Base-by-base conservation (phyloP, 2,113 vertebrate species). In the Prionailurus viverrinus region DNA sequence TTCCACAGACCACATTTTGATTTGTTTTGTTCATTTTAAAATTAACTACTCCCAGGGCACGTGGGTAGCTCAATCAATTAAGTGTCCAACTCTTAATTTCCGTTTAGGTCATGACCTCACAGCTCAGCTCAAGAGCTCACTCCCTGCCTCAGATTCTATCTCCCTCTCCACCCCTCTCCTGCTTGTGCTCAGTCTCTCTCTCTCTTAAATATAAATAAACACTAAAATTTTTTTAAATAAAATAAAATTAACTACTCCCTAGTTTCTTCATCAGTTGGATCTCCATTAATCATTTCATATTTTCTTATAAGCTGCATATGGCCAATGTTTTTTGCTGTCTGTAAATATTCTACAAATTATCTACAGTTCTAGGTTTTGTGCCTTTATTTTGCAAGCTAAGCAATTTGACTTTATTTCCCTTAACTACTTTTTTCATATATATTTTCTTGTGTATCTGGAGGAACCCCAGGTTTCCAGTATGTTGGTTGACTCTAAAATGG, bases 371-470 rank as follows among this genome's bases (percentile, higher is more conserved):
- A 31, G 53, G 23, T 83, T 82, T 97, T 65, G 71, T 33, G 31
- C 13, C 33, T 63, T 45, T 84, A 80, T 68, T 63, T 88, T 19
- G 5, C 80, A 90, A 81, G 10, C n/a, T 3, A 80, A 66, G 11
- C 73, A 23, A 53, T 80, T 63, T 92, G 27, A 73, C 29, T 91
- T 81, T n/a, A 83, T 73, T 95, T 95, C 48, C 25, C 29, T 80
- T 84, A 73, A 55, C 61, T 39, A 8, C 12, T 21, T 73, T 23
- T 23, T 88, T 88, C 36, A 76, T 58, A 61, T 4, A 82, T 39
- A 36, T 73, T 73, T 68, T 87, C 74, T 65, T 74, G 4, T 82
- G 69, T 61, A 68, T 55, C 71, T 87, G 23, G 78, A 90, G 63
- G 45, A 87, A 82, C 36, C 45, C 18, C 33, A 25, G 4, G 36